Percentiles rank a stretch among this genome's conserved stretches.
Evolutionary conservation across 2,888 invertebrate genomes (phyloP).

Genomic region (Falcaria lacertinaria): DNA sequence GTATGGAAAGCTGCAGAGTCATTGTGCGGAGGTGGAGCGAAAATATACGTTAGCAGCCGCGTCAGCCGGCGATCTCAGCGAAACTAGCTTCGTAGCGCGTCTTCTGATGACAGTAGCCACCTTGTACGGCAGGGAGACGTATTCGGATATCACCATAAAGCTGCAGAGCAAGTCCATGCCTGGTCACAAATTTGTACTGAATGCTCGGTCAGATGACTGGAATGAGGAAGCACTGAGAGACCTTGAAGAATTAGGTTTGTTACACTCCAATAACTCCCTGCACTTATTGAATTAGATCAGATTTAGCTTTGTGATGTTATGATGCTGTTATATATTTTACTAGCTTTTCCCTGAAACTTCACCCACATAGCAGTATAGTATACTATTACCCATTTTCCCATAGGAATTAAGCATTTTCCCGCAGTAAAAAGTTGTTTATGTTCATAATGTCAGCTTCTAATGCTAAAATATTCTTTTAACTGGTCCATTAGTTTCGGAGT

Average conservation of each 20-base stretch:
- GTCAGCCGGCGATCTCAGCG: slow-evolving; percentile 81
- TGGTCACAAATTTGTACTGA: slow-evolving; percentile 94
- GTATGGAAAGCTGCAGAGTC: slow-evolving; percentile 92
- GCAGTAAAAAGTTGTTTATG: too few relatives aligned
- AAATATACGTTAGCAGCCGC: slow-evolving; percentile 90
- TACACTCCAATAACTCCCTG: slow-evolving; percentile 1
- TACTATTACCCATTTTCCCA: too few relatives aligned
- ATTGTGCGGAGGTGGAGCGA: slow-evolving; percentile 89
- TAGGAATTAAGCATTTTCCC: too few relatives aligned
- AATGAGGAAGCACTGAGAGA: slow-evolving; percentile 85
- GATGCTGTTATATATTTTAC: too few relatives aligned
- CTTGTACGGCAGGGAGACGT: slow-evolving; percentile 88
- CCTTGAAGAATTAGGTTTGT: slow-evolving; percentile 82
- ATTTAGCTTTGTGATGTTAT: too few relatives aligned
- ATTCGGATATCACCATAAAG: slow-evolving; percentile 90
- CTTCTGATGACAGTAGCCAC: slow-evolving; percentile 89
- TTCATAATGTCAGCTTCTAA: too few relatives aligned
- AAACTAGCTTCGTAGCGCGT: slow-evolving; percentile 91
- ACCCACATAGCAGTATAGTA: too few relatives aligned
- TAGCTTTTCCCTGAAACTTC: too few relatives aligned
- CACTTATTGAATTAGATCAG: neutral
- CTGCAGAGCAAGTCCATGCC: slow-evolving; percentile 85
- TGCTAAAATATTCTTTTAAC: too few relatives aligned
- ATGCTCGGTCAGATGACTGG: slow-evolving; percentile 93
- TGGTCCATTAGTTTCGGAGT: too few relatives aligned